These are phyloP conservation scores for Drosophila auraria DNA, from an alignment of 1,140 invertebrate species.

Conservation along the genomic window DNA sequence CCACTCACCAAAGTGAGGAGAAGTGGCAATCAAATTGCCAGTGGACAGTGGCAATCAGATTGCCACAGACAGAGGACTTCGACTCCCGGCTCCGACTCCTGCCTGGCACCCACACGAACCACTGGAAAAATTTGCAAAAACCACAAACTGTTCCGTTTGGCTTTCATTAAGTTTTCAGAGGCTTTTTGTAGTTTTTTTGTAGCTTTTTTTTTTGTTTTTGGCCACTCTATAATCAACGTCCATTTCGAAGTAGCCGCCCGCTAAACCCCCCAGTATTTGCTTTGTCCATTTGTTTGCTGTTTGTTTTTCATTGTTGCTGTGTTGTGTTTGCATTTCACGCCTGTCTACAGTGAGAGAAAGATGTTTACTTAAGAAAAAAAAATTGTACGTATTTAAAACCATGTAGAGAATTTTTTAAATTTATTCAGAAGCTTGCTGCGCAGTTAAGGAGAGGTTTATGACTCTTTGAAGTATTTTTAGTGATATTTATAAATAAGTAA, in stretches of 20 bases:
- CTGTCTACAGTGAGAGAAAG: constrained; percentile 5
- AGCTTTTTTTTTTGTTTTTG: constrained; percentile 4
- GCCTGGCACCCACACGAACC: constrained; percentile 38
- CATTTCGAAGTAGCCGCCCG: constrained; percentile 30
- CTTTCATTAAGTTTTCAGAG: constrained; percentile 78
- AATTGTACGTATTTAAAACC: no score
- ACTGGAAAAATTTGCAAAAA: constrained; percentile 25
- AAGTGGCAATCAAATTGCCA: constrained; percentile 42
- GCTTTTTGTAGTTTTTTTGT: constrained; percentile 3
- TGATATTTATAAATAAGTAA: no score
- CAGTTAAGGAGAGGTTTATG: no score
- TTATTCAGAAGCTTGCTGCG: no score
- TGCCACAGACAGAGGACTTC: constrained; percentile 53
- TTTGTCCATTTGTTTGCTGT: constrained; percentile 28
- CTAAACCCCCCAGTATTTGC: constrained; percentile 8
- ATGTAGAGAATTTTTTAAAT: no score
- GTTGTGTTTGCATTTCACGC: constrained; percentile 76
- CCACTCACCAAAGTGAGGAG: constrained; percentile 24
- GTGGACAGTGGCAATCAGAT: constrained; percentile 71
- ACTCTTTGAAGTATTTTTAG: no score
- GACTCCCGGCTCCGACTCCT: constrained; percentile 11
- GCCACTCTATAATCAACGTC: constrained; percentile 75
- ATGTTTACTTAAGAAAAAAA: background rate
- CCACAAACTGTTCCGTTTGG: constrained; percentile 64
- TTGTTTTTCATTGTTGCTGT: constrained; percentile 30